A percentile compares a stretch with the other conserved stretches of the same genome.
phyloP scores from a whole-genome alignment of 2,888 invertebrate species.

The Chymomyza procnemis region DNA sequence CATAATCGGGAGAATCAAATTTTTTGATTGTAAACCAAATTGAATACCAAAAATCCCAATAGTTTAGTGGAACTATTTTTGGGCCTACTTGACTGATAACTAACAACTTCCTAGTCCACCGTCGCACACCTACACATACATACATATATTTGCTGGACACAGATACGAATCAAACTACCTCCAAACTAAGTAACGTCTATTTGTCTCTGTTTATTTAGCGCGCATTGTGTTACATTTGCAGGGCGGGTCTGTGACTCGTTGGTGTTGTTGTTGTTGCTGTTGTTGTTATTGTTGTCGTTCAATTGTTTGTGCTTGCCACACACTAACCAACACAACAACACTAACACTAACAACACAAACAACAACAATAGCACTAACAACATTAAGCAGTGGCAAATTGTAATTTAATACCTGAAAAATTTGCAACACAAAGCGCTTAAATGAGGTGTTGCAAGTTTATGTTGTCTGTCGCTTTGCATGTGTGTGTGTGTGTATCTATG shows the following conservation, averaged over 20 bases:
- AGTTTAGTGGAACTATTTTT: too few species aligned
- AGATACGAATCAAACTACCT: not conserved
- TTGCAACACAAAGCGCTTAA: slow-evolving; percentile 68
- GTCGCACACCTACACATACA: not conserved
- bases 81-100: too few species aligned
- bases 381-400: slow-evolving; percentile 52
- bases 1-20: too few species aligned
- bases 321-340: slow-evolving; percentile 16
- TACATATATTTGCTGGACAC: slow-evolving; percentile 24
- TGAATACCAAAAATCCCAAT: too few species aligned
- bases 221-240: slow-evolving; percentile 54
- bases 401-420: slow-evolving; percentile 65
- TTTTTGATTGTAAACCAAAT: too few species aligned
- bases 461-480: slow-evolving; percentile 19
- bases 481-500: slow-evolving; percentile 10
- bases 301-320: slow-evolving; percentile 50
- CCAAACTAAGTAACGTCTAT: slow-evolving; percentile 9
- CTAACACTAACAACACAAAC: slow-evolving; percentile 20
- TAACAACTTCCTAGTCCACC: too few species aligned
- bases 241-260: slow-evolving; percentile 46
- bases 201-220: slow-evolving; percentile 55
- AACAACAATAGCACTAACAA: slow-evolving; percentile 39
- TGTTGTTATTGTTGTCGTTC: slow-evolving; percentile 24
- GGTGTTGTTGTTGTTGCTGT: slow-evolving; percentile 2
- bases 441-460: slow-evolving; percentile 72